phyloP scores from a whole-genome alignment of 2,113 vertebrate genomes.

The Stigmatopora nigra region DNA sequence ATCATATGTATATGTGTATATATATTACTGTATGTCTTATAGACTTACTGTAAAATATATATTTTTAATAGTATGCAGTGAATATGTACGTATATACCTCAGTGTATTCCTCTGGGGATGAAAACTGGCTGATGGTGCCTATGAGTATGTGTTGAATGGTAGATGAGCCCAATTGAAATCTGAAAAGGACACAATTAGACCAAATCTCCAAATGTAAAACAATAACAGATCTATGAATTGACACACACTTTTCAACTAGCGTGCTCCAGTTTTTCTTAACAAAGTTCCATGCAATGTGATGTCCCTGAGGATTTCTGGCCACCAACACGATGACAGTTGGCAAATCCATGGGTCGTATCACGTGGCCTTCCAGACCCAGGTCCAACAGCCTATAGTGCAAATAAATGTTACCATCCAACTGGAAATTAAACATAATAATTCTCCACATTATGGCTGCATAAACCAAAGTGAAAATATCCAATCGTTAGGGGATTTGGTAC shows the following conservation, averaged over 20 bases:
- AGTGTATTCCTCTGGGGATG: conserved; percentile 63
- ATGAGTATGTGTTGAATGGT: conserved; percentile 65
- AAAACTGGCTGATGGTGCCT: conserved; percentile 68
- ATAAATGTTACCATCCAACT: conserved; percentile 2
- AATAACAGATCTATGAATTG: background rate
- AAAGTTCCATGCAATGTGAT: conserved; percentile 69
- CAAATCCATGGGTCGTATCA: conserved; percentile 68
- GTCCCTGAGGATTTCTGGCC: conserved; percentile 63
- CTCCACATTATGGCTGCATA: conserved; percentile 41
- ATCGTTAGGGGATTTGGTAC: background rate
- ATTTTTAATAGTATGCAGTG: background rate
- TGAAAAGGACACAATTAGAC: conserved; percentile 21
- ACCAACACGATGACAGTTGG: conserved; percentile 58
- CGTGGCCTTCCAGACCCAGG: conserved; percentile 64
- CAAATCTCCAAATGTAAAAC: background rate
- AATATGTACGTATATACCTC: conserved; percentile 46
- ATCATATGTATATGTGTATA: no score
- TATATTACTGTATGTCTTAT: no score
- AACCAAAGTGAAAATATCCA: background rate
- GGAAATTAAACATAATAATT: background rate
- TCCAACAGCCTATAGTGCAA: conserved; percentile 58
- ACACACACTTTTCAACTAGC: conserved; percentile 66
- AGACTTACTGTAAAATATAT: background rate
- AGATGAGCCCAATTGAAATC: conserved; percentile 70
- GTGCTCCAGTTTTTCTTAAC: conserved; percentile 70